Evolutionary conservation across 2,888 invertebrate genomes (phyloP).

Genomic region (Pilophorus perplexus): DNA sequence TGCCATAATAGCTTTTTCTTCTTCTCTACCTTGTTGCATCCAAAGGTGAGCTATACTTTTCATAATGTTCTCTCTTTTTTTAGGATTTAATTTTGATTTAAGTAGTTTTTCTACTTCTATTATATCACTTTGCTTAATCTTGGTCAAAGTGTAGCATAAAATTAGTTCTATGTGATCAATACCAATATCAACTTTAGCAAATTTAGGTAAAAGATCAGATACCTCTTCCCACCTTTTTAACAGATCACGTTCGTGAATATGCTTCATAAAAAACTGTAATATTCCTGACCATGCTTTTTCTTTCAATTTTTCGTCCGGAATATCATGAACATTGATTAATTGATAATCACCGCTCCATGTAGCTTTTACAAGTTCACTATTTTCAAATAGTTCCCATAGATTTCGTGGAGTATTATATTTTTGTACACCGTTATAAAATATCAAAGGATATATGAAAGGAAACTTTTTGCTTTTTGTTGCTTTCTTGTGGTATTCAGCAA

Average conservation of each 20-base stretch:
- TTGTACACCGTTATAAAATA: neutral
- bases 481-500: neutral
- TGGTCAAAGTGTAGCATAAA: neutral
- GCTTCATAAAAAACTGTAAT: neutral
- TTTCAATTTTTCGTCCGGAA: neutral
- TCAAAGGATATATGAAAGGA: neutral
- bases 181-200: neutral
- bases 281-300: neutral
- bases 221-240: neutral
- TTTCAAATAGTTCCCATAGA: neutral
- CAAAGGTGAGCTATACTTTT: neutral
- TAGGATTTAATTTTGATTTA: neutral
- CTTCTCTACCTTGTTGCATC: neutral
- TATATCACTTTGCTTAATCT: neutral
- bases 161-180: slow-evolving; percentile 3
- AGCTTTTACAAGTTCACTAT: neutral
- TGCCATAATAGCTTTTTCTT: too few species aligned
- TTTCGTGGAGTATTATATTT: neutral
- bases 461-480: neutral
- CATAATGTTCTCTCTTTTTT: neutral
- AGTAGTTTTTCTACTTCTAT: neutral
- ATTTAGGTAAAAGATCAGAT: neutral
- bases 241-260: neutral
- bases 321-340: neutral
- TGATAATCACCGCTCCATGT: neutral